phyloP scores from a whole-genome alignment of 2,888 invertebrate species.

The Electrophaes corylata region DNA sequence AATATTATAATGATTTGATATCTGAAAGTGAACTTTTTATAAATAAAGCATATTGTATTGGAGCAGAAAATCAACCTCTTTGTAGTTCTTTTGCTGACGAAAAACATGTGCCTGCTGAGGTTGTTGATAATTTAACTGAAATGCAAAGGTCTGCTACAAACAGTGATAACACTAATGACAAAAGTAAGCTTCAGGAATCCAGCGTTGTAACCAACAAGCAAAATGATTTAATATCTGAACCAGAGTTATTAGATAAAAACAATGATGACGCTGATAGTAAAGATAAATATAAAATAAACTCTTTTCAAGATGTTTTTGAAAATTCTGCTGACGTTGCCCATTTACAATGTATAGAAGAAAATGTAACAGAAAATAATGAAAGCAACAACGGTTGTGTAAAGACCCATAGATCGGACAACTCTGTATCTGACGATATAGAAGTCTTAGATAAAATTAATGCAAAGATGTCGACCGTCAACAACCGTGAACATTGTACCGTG shows the following conservation, averaged over 20 bases:
- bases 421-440: background rate
- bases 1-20: conserved; percentile 27
- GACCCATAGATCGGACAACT: background rate
- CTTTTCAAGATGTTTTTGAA: background rate
- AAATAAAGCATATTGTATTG: conserved; percentile 1
- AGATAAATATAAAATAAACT: background rate
- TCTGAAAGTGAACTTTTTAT: conserved; percentile 14
- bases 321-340: background rate
- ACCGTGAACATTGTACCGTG: background rate
- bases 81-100: background rate
- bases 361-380: conserved; percentile 1
- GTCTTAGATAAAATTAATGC: background rate
- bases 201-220: background rate
- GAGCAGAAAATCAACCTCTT: background rate
- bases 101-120: background rate
- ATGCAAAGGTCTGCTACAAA: background rate
- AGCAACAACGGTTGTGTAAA: background rate
- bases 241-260: background rate
- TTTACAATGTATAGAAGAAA: background rate
- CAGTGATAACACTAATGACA: background rate
- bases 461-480: background rate
- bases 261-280: background rate
- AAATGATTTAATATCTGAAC: background rate
- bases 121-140: conserved; percentile 3
- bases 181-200: background rate